A percentile compares a stretch with the other conserved stretches of the same genome.
These are phyloP conservation scores for Dasysyrphus tricinctus DNA, from an alignment of 2,888 invertebrate genomes.

Conservation along the genomic window DNA sequence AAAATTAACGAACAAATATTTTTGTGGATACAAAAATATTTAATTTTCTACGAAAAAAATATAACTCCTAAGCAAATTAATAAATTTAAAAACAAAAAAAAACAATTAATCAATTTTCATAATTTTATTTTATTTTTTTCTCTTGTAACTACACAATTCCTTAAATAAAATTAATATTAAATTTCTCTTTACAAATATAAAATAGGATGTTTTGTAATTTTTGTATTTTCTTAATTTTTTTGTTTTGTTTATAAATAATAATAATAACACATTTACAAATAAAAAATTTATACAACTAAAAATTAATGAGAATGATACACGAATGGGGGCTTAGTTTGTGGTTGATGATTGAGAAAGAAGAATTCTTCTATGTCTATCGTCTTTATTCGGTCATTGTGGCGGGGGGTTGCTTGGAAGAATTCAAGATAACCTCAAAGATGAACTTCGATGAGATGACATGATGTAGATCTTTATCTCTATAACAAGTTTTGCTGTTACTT, in stretches of 20 bases:
- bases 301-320: conserved; percentile 29
- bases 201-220: conserved; percentile 59
- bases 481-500: conserved; percentile 12
- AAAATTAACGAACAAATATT: too few species aligned
- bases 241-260: conserved; percentile 62
- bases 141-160: conserved; percentile 19
- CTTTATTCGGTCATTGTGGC: conserved; percentile 11
- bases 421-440: neutral
- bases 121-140: conserved; percentile 11
- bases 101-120: conserved; percentile 1
- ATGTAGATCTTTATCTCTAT: conserved; percentile 41
- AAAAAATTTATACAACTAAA: conserved; percentile 51
- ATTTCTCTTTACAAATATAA: conserved; percentile 39
- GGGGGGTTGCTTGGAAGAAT: conserved; percentile 19
- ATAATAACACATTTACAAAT: conserved; percentile 49
- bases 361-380: conserved; percentile 1
- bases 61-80: too few species aligned
- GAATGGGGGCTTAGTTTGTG: neutral
- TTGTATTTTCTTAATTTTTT: conserved; percentile 43
- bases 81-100: too few species aligned
- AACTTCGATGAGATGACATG: conserved; percentile 1
- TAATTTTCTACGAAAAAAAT: too few species aligned
- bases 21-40: too few species aligned
- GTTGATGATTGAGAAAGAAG: conserved; percentile 18
- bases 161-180: conserved; percentile 22